phyloP scores from a whole-genome alignment of 2,113 vertebrate genomes.

The Pachypanchax playfairii region DNA sequence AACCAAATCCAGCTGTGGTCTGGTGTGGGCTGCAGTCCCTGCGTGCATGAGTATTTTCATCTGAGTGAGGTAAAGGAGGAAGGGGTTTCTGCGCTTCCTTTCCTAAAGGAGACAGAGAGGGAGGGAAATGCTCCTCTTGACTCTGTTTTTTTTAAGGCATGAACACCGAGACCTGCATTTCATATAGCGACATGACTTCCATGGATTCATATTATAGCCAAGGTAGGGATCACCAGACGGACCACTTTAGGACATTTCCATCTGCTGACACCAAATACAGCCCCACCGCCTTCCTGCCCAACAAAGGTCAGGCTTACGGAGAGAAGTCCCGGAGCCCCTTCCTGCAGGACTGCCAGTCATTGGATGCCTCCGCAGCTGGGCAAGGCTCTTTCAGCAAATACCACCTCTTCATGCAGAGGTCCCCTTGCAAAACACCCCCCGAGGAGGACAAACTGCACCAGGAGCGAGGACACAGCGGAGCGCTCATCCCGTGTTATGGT shows the following conservation, averaged over 20 bases:
- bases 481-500: conserved; percentile 91
- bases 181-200: conserved; percentile 95
- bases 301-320: conserved; percentile 94
- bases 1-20: conserved; percentile 84
- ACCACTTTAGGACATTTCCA: conserved; percentile 94
- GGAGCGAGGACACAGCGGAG: conserved; percentile 87
- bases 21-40: conserved; percentile 62
- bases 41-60: conserved; percentile 45
- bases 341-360: conserved; percentile 89
- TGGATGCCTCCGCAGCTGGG: conserved; percentile 82
- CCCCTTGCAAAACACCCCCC: conserved; percentile 90
- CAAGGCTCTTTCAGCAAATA: conserved; percentile 91
- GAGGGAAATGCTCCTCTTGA: conserved; percentile 58
- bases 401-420: conserved; percentile 91
- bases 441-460: conserved; percentile 88
- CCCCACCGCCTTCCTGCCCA: conserved; percentile 88
- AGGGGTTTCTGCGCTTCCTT: conserved; percentile 58
- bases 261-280: conserved; percentile 91
- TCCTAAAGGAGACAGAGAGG: conserved; percentile 41
- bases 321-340: conserved; percentile 87
- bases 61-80: conserved; percentile 59
- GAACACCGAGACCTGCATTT: conserved; percentile 94
- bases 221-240: conserved; percentile 86
- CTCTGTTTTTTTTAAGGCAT: conserved; percentile 83
- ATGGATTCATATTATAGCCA: conserved; percentile 99